A percentile compares a stretch with the other conserved stretches of the same genome.
phyloP scores from a whole-genome alignment of 2,797 vertebrate species.

The Spinus olivaceus region DNA sequence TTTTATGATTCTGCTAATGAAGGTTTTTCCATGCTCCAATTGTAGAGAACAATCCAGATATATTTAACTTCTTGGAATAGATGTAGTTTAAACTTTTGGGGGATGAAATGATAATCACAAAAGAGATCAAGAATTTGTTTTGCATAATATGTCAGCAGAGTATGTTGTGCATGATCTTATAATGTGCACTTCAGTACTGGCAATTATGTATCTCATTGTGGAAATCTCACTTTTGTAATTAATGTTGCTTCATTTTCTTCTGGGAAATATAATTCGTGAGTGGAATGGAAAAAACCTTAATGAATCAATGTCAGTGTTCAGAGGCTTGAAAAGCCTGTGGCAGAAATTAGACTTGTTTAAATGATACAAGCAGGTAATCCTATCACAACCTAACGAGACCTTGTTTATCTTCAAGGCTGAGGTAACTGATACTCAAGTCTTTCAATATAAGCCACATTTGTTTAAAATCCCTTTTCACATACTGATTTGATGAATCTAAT shows the following conservation, averaged over 20 bases:
- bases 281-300: background rate
- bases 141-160: background rate
- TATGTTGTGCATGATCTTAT: background rate
- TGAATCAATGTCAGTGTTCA: background rate
- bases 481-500: background rate
- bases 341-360: background rate
- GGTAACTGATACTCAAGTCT: background rate
- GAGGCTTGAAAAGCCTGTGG: background rate
- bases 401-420: background rate
- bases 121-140: conserved; percentile 3
- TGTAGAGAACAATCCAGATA: background rate
- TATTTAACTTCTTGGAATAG: background rate
- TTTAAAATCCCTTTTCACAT: background rate
- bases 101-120: background rate
- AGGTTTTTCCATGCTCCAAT: background rate
- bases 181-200: background rate
- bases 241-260: conserved; percentile 4
- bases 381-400: background rate
- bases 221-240: conserved; percentile 22
- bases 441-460: background rate
- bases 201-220: background rate
- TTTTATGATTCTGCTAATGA: background rate
- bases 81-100: background rate
- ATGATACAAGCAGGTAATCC: background rate
- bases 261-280: background rate